These are phyloP conservation scores for Ctenopoma multispine DNA, from an alignment of 2,797 vertebrate genomes.

Conservation along the genomic window DNA sequence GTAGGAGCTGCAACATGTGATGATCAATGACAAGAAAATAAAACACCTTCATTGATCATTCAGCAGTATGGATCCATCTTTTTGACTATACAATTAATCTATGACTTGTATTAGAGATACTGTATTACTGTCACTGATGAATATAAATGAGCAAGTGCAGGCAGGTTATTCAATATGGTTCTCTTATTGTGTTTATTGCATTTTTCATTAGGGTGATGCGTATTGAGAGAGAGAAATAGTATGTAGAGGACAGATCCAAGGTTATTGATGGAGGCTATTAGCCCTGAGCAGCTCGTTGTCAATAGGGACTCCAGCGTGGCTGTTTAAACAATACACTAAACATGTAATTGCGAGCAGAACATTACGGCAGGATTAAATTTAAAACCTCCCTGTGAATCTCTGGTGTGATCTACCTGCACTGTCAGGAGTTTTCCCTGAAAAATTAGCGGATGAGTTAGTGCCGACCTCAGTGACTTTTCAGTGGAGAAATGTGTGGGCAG, in stretches of 20 bases:
- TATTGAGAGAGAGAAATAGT: constrained; percentile 74
- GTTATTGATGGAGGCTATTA: constrained; percentile 85
- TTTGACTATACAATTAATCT: constrained; percentile 66
- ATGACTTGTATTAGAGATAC: constrained; percentile 73
- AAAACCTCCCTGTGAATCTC: constrained; percentile 65
- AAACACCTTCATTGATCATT: constrained; percentile 23
- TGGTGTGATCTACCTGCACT: constrained; percentile 58
- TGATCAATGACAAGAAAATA: constrained; percentile 32
- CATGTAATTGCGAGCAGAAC: constrained; percentile 75
- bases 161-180: constrained; percentile 71
- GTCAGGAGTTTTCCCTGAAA: constrained; percentile 67
- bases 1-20: constrained; percentile 15
- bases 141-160: constrained; percentile 73
- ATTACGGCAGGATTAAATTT: constrained; percentile 73
- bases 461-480: constrained; percentile 62
- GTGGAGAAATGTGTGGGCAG: constrained; percentile 30
- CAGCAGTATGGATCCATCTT: constrained; percentile 48
- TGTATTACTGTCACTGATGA: constrained; percentile 78
- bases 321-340: constrained; percentile 81
- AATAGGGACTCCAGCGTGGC: constrained; percentile 71
- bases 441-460: constrained; percentile 70
- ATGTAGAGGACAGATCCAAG: constrained; percentile 76
- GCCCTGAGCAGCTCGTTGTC: constrained; percentile 72
- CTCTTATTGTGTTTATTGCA: constrained; percentile 81
- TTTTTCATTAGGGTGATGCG: constrained; percentile 81